Conservation (phyloP, 2,797 vertebrate species). For the Lagorchestes hirsutus region DNA sequence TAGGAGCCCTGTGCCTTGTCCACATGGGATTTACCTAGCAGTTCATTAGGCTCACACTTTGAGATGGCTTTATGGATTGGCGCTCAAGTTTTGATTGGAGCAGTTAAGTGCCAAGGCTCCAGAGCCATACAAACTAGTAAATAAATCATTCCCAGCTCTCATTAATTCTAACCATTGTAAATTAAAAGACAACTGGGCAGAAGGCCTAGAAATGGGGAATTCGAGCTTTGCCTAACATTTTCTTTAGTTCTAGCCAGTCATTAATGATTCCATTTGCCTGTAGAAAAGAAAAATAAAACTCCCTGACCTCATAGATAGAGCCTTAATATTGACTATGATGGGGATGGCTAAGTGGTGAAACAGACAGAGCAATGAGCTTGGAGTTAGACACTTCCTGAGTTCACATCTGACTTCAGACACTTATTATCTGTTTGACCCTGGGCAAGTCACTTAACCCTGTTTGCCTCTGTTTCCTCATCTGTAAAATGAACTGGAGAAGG, state of each 20-base stretch:
- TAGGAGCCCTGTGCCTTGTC: background rate
- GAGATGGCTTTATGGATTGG: constrained; percentile 6
- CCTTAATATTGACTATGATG: background rate
- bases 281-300: background rate
- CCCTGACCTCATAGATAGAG: background rate
- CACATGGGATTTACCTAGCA: background rate
- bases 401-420: background rate
- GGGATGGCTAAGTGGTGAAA: background rate
- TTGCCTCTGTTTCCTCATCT: background rate
- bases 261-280: background rate
- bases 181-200: background rate
- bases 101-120: background rate
- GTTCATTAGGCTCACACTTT: background rate
- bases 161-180: background rate
- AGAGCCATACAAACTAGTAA: background rate
- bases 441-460: background rate
- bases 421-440: background rate
- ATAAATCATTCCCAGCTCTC: background rate
- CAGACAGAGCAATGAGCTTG: background rate
- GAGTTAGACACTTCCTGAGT: background rate
- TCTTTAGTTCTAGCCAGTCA: background rate
- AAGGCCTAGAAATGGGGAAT: background rate
- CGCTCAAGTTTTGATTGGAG: background rate
- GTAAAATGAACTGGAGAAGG: background rate
- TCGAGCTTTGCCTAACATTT: background rate